phyloP scores from a whole-genome alignment of 1,140 invertebrate genomes.

The Fopius arisanus region DNA sequence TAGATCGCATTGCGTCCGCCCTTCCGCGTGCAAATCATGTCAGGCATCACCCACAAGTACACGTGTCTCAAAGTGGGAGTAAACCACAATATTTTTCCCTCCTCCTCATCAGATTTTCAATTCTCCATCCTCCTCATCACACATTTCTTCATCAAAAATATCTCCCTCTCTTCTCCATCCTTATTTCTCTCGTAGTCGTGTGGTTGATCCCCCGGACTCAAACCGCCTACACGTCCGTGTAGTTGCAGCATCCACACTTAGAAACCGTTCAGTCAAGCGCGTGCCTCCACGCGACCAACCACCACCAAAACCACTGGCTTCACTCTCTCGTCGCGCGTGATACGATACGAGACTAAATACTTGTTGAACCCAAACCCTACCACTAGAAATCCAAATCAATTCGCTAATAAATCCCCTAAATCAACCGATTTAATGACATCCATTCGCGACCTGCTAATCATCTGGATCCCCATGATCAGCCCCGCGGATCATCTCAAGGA shows the following conservation, averaged over 20 bases:
- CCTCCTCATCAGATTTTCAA: neutral
- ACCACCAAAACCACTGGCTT: conserved; percentile 57
- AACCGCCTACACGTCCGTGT: conserved; percentile 63
- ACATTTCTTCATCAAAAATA: conserved; percentile 1
- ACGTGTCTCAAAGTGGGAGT: neutral
- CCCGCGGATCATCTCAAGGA: too few relatives aligned
- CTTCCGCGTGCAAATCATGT: neutral
- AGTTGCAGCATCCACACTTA: conserved; percentile 64
- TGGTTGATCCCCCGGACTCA: conserved; percentile 30
- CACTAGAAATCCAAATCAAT: neutral
- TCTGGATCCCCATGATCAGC: too few relatives aligned
- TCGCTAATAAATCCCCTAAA: too few relatives aligned
- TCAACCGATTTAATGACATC: too few relatives aligned
- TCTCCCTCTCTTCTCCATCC: conserved; percentile 17
- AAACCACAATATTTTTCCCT: neutral
- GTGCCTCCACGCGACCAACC: conserved; percentile 65
- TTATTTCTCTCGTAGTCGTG: conserved; percentile 24
- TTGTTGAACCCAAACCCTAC: neutral
- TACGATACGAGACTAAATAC: conserved; percentile 14
- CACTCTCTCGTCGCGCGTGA: conserved; percentile 21
- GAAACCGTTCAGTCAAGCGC: conserved; percentile 62
- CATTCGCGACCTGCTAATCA: too few relatives aligned
- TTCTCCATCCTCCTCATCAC: neutral
- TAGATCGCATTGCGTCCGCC: neutral
- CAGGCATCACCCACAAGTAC: neutral